Conservation (phyloP, 2,888 invertebrate genomes). For the Diaphora mendica region DNA sequence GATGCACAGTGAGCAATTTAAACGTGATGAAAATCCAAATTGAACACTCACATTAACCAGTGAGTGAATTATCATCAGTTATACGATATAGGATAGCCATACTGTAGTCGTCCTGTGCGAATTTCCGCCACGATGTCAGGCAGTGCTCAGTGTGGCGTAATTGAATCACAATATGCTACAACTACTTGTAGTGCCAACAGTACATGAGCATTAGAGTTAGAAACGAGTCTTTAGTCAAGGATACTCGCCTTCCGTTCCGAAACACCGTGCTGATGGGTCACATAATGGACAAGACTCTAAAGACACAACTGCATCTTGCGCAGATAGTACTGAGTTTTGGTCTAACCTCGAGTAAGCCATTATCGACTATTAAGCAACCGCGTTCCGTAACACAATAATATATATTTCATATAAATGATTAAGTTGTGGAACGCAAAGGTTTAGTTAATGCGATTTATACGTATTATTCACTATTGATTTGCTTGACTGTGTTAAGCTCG, state of each 20-base stretch:
- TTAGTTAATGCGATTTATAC: neutral
- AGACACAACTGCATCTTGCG: neutral
- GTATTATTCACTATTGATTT: neutral
- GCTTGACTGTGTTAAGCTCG: neutral
- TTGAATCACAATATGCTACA: slow-evolving; percentile 63
- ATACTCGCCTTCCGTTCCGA: neutral
- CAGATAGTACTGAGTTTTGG: neutral
- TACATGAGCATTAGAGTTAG: slow-evolving; percentile 20
- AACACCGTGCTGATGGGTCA: neutral
- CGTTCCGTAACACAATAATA: neutral
- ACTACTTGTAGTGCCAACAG: slow-evolving; percentile 34
- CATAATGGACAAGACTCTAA: neutral
- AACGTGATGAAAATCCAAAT: neutral
- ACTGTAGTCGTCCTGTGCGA: slow-evolving; percentile 26
- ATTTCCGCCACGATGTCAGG: slow-evolving; percentile 45
- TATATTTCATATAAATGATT: neutral
- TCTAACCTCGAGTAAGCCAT: neutral
- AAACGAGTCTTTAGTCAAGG: neutral
- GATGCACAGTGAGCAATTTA: neutral
- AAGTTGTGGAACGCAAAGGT: neutral
- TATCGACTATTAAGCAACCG: neutral
- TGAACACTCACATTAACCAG: neutral
- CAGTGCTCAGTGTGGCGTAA: slow-evolving; percentile 33
- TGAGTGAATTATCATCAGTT: neutral
- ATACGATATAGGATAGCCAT: slow-evolving; percentile 9